These are phyloP conservation scores for Himalopsyche japonica DNA, from an alignment of 2,888 invertebrate genomes.

Conservation along the genomic window DNA sequence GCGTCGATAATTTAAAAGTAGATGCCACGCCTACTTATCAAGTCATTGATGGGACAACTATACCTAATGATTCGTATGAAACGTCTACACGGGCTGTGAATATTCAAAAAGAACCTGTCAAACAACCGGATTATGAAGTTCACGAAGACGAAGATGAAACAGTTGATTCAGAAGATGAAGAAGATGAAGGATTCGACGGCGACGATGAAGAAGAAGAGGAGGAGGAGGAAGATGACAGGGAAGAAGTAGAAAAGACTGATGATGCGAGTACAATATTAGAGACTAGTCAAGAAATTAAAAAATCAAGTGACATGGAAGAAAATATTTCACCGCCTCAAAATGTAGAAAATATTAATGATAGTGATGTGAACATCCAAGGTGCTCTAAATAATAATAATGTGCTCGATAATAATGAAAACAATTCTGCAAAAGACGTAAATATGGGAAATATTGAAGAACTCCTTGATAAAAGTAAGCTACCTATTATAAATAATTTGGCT, in stretches of 20 bases:
- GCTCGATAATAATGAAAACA: not conserved
- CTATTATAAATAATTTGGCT: not conserved
- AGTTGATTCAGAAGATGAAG: constrained; percentile 43
- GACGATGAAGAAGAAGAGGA: constrained; percentile 41
- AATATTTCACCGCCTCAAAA: not conserved
- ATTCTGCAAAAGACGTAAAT: not conserved
- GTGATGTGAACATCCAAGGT: not conserved
- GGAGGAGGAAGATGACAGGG: constrained; percentile 36
- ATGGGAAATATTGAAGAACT: not conserved
- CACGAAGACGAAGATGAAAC: not conserved
- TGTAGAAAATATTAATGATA: not conserved
- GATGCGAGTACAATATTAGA: constrained; percentile 1
- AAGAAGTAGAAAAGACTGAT: constrained; percentile 18
- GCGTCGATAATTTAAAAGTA: not conserved
- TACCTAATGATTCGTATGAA: not conserved
- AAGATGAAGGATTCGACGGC: constrained; percentile 41
- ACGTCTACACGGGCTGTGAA: not conserved
- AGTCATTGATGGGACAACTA: constrained; percentile 67
- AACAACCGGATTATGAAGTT: not conserved
- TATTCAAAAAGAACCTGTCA: not conserved
- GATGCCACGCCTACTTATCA: not conserved
- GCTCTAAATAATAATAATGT: not conserved
- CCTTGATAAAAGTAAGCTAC: not conserved
- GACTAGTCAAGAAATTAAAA: not conserved
- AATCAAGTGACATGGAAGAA: not conserved